Base-by-base conservation (phyloP, 1,140 invertebrate genomes). In the Trissolcus basalis region DNA sequence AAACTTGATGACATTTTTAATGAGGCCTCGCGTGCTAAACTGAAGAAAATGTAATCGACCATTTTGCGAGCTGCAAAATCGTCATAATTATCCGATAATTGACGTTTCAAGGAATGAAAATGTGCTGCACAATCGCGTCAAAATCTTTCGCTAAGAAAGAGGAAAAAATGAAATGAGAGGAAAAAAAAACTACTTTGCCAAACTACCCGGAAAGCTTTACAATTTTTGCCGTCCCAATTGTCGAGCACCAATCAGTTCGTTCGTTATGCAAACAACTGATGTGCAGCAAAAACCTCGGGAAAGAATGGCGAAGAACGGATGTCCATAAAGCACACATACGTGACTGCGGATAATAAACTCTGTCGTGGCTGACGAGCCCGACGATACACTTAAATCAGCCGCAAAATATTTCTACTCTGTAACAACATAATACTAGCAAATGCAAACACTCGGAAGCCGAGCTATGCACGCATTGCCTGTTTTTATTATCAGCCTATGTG, bases 301-400 rank as follows among this genome's bases (percentile, higher is more conserved):
- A 65, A 55, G 33, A 47, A 53, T 47, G 13, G 36, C 13, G 16
- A 13, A 8, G 47, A 54, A 49, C 32, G 63, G 16, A 43, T 43
- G 63, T 35, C 45, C 27, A 43, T 43, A 44, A 51, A 58, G 64
- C 48, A 51, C 45, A 58, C 48, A 58, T 51, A 67, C 54, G 64
- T 58, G 64, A 67, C 54, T 56, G 13, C 12, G 27, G 47, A 67
- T 67, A 67, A 67, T 58, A 67, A 67, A 67, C 19, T 32, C 13
- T 8, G 39, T 5, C 1, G 32, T 10, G 13, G n/a, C 45, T 10
- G 12, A 54, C 19, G 19, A 47, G 36, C 45, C 63, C 27, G 13
- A 8, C 36, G 47, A 45, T 58, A 19, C 45, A 36, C 63, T 33
- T 69, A 60, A 69, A 69, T 69, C 58, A 69, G 65, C 33, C 12